A percentile compares a stretch with the other conserved stretches of the same genome.
Conservation (phyloP, 2,113 vertebrate species). For the Crocuta crocuta region DNA sequence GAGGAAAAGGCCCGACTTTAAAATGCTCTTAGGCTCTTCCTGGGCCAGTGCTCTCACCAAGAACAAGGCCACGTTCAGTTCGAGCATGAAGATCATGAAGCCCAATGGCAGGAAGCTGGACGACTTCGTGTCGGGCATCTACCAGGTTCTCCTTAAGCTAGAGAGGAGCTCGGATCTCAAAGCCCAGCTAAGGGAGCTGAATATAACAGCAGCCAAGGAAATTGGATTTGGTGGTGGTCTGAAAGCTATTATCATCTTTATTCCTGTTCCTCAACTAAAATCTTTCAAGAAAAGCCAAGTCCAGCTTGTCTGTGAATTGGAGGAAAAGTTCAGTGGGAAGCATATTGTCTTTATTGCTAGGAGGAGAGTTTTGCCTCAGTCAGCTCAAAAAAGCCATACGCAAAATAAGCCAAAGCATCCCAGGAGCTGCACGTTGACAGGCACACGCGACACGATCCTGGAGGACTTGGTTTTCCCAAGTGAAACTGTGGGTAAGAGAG, state of each 20-base stretch:
- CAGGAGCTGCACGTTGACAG: slow-evolving; percentile 92
- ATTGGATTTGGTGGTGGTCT: slow-evolving; percentile 93
- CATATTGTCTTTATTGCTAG: slow-evolving; percentile 93
- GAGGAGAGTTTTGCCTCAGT: slow-evolving; percentile 93
- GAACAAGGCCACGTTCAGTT: slow-evolving; percentile 95
- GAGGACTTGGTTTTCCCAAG: slow-evolving; percentile 95
- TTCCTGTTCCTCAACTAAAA: slow-evolving; percentile 94
- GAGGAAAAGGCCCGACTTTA: neutral
- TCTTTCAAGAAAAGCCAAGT: slow-evolving; percentile 96
- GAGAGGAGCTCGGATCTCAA: slow-evolving; percentile 88
- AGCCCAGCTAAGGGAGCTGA: slow-evolving; percentile 90
- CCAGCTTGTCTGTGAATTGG: slow-evolving; percentile 92
- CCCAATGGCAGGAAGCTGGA: slow-evolving; percentile 95
- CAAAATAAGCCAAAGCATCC: slow-evolving; percentile 96
- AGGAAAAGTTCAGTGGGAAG: slow-evolving; percentile 89
- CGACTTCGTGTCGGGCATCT: slow-evolving; percentile 94
- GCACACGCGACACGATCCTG: slow-evolving; percentile 92
- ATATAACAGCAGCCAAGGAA: slow-evolving; percentile 91
- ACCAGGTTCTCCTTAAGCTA: slow-evolving; percentile 90
- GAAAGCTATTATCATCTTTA: slow-evolving; percentile 96
- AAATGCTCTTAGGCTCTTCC: slow-evolving; percentile 87
- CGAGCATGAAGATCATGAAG: slow-evolving; percentile 95
- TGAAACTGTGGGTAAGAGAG: slow-evolving; percentile 95
- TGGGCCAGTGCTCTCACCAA: slow-evolving; percentile 90
- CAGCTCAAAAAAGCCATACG: slow-evolving; percentile 92